Base-by-base conservation (phyloP, 2,797 vertebrate genomes). In the Sylvia borin region DNA sequence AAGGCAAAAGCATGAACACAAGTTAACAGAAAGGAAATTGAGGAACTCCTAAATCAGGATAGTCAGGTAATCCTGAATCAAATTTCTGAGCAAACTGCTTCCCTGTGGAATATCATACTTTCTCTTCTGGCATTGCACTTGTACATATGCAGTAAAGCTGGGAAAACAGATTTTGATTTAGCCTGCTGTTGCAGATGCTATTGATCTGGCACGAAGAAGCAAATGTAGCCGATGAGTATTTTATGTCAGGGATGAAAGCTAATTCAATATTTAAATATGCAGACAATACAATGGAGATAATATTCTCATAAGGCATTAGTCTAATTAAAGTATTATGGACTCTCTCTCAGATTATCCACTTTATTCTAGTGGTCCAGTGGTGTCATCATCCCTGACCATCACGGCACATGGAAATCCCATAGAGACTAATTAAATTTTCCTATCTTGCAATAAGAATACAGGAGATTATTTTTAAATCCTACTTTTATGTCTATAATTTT, bases 361-460 rank as follows among this genome's bases (percentile, higher is more conserved):
- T 91, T 92, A 65, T 93, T 88, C 32, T 66, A 85, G 53, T n/a
- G 61, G 73, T 78, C 76, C 75, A 64, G 45, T 75, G 25, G 79
- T 94, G 72, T 95, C 90, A 95, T 66, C 74, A 78, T 68, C 71
- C 36, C 55, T 79, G 54, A 64, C 76, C 79, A 11, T 62, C 78
- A 83, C 0, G 24, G 57, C 65, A 67, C 42, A 53, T 11, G 50
- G 55, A 78, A 95, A 95, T 83, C 90, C 95, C 79, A 54, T 3
- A 29, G 70, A 76, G 82, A 85, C 64, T 93, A 92, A 95, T 95
- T 95, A 95, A 42, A 68, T 73, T 80, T 79, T 78, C 67, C 73
- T 91, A 67, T 60, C 57, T 84, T 88, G 42, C 48, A 50, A 9
- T 66, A 66, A 76, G 54, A 95, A 91, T 81, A 72, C 24, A 58